A percentile compares a stretch with the other conserved stretches of the same genome.
These are phyloP conservation scores for Misgurnus mizolepis DNA, from an alignment of 2,113 vertebrate species.

Conservation along the genomic window DNA sequence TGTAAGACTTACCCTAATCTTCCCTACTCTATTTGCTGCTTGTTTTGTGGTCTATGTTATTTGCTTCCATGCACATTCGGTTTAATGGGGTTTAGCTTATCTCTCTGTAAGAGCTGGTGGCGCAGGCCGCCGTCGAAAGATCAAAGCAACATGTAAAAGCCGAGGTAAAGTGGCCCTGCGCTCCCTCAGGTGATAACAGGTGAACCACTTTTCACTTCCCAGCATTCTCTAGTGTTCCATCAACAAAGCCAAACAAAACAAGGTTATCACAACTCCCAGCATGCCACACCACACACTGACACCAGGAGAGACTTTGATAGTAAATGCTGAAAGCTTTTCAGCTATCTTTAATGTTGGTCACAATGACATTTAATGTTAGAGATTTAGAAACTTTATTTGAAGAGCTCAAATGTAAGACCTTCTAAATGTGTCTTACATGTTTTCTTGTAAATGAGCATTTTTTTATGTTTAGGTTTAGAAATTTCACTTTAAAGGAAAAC, in stretches of 20 bases:
- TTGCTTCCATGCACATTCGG: constrained; percentile 38
- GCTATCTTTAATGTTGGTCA: not conserved
- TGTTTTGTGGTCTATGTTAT: constrained; percentile 2
- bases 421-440: no score
- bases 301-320: constrained; percentile 53
- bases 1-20: no score
- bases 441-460: no score
- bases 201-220: constrained; percentile 54
- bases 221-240: constrained; percentile 49
- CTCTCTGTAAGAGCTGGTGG: constrained; percentile 42
- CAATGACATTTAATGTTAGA: not conserved
- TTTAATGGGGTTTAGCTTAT: constrained; percentile 71
- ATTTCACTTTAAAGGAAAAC: no score
- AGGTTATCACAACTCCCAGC: constrained; percentile 64
- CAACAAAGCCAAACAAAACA: constrained; percentile 51
- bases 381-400: no score
- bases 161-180: constrained; percentile 49
- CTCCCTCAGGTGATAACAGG: constrained; percentile 57
- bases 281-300: constrained; percentile 45
- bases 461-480: no score
- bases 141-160: constrained; percentile 65
- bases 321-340: not conserved
- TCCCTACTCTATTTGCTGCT: not conserved
- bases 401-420: no score
- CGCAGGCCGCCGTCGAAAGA: constrained; percentile 53